phyloP scores from a whole-genome alignment of 2,113 vertebrate genomes.

The Typhlomys cinereus region DNA sequence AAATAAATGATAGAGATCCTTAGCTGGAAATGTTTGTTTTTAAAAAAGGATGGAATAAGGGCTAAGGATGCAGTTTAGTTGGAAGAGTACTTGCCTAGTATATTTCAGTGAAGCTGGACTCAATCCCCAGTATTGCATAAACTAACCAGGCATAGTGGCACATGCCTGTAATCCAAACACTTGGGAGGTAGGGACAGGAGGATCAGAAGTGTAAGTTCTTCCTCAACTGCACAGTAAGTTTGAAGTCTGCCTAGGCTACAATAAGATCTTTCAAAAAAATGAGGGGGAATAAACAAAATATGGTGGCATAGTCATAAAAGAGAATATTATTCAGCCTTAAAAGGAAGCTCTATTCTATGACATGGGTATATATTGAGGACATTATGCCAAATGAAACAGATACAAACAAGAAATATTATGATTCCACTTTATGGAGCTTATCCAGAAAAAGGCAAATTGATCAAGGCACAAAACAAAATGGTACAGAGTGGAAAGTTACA shows the following conservation, averaged over 20 bases:
- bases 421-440: not conserved
- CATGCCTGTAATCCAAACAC: no score
- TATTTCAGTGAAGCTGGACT: not conserved
- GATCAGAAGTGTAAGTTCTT: no score
- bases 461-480: not conserved
- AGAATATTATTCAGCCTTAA: slow-evolving; percentile 27
- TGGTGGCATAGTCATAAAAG: not conserved
- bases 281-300: slow-evolving; percentile 40
- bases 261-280: no score
- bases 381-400: not conserved
- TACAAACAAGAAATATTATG: not conserved
- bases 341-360: not conserved
- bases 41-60: not conserved
- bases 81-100: no score
- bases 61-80: no score
- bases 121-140: no score
- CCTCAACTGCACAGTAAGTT: no score
- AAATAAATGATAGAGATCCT: not conserved
- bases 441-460: not conserved
- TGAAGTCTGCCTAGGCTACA: no score
- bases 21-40: not conserved
- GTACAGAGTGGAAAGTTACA: no score
- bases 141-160: no score
- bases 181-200: no score
- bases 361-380: not conserved